phyloP scores from a whole-genome alignment of 2,888 invertebrate species.

The Mesorhabditis spiculigera region DNA sequence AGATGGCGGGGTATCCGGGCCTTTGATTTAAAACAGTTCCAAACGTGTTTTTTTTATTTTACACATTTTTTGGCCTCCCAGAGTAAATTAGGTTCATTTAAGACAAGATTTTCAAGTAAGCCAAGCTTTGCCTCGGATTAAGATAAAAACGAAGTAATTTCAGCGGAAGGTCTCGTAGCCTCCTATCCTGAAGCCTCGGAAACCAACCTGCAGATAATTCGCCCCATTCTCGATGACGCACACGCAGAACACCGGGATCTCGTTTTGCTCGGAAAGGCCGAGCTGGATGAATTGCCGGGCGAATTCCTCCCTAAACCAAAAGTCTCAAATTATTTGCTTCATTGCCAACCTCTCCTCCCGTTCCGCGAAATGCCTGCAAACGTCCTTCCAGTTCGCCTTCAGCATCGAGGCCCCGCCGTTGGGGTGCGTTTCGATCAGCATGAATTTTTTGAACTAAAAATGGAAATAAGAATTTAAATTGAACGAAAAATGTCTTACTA shows the following conservation, averaged over 20 bases:
- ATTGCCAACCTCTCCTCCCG: constrained; percentile 20
- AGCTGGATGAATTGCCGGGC: constrained; percentile 48
- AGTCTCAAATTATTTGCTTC: background rate
- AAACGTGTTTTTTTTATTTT: background rate
- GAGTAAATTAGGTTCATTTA: no score
- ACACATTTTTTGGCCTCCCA: no score
- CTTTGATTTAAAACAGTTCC: background rate
- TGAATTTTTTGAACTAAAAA: constrained; percentile 58
- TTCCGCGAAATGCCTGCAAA: constrained; percentile 70
- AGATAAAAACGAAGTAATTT: no score
- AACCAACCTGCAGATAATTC: constrained; percentile 61
- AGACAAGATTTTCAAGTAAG: no score
- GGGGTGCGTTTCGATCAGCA: constrained; percentile 84
- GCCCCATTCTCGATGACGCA: constrained; percentile 92
- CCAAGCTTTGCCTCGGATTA: no score
- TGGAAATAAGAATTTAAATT: constrained; percentile 6
- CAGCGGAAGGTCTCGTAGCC: background rate
- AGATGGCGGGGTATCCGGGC: no score
- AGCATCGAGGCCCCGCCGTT: constrained; percentile 91
- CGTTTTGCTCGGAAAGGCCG: constrained; percentile 41
- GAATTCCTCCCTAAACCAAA: constrained; percentile 29
- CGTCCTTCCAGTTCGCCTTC: constrained; percentile 72
- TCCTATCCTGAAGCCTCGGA: constrained; percentile 9
- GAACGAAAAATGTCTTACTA: constrained; percentile 11
- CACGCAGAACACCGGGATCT: constrained; percentile 83